Evolutionary conservation across 2,888 invertebrate species (phyloP).

Genomic region (Meta bourneti): DNA sequence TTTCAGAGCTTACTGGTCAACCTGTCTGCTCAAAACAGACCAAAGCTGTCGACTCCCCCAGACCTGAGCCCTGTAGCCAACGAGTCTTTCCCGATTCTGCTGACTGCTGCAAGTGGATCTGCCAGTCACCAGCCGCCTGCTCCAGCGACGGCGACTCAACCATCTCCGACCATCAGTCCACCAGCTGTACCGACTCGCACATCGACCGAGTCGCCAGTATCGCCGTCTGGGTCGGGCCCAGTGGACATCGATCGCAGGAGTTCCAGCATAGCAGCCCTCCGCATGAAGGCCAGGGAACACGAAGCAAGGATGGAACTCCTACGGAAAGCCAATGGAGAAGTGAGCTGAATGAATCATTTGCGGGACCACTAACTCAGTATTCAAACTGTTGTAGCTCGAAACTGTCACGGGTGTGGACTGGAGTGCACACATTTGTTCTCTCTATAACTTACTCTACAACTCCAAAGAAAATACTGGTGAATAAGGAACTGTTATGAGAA

Average conservation of each 20-base stretch:
- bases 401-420: constrained; percentile 12
- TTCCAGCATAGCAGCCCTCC: constrained; percentile 90
- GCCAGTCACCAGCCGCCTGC: constrained; percentile 41
- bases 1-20: constrained; percentile 93
- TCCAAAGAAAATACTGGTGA: constrained; percentile 69
- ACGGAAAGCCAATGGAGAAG: constrained; percentile 76
- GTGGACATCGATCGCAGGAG: constrained; percentile 80
- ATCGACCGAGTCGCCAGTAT: constrained; percentile 61
- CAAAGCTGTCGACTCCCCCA: constrained; percentile 64
- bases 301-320: constrained; percentile 82
- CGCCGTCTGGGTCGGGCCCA: constrained; percentile 58
- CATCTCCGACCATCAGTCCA: constrained; percentile 53
- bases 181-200: constrained; percentile 59
- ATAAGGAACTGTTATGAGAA: constrained; percentile 27
- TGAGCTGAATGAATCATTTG: constrained; percentile 64
- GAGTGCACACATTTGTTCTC: neutral
- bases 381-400: constrained; percentile 4
- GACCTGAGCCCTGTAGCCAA: constrained; percentile 64
- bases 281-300: constrained; percentile 93
- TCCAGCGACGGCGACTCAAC: constrained; percentile 69
- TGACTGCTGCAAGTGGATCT: constrained; percentile 8
- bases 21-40: constrained; percentile 82
- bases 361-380: neutral
- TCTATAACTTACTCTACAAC: constrained; percentile 37
- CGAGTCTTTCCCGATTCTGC: constrained; percentile 39